Conservation (phyloP, 64 coral and sea anemone species). For the Montipora sp. region DNA sequence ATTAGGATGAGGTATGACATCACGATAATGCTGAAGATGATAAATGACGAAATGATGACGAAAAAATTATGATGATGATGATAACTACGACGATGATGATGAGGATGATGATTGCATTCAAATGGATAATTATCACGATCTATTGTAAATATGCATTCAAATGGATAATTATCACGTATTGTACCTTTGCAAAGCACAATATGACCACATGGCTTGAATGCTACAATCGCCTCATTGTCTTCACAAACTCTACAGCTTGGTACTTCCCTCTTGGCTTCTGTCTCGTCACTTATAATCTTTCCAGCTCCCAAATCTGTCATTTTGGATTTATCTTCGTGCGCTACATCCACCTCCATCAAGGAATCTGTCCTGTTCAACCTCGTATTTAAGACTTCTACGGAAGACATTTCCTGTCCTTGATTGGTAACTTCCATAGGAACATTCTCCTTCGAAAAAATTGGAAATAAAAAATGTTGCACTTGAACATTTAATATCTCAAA, state of each 20-base stretch:
- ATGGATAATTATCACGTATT: too few species aligned
- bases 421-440: neutral
- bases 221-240: slow-evolving; percentile 49
- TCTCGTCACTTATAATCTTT: neutral
- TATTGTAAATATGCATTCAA: too few species aligned
- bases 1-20: too few species aligned
- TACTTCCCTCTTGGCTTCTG: neutral
- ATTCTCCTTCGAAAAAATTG: neutral
- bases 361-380: neutral
- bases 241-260: slow-evolving; percentile 54
- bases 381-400: neutral
- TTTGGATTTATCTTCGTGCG: neutral
- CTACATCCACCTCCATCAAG: neutral
- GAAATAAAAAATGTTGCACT: too few species aligned
- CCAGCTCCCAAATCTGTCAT: neutral
- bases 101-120: too few species aligned
- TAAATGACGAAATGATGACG: too few species aligned
- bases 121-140: too few species aligned
- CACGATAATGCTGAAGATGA: too few species aligned
- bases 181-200: slow-evolving; percentile 53
- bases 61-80: too few species aligned
- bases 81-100: too few species aligned
- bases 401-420: neutral
- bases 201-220: slow-evolving; percentile 66
- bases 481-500: too few species aligned